A percentile compares a stretch with the other conserved stretches of the same genome.
Evolutionary conservation across 2,888 invertebrate genomes (phyloP).

Genomic region (Chromoteleia sp.): DNA sequence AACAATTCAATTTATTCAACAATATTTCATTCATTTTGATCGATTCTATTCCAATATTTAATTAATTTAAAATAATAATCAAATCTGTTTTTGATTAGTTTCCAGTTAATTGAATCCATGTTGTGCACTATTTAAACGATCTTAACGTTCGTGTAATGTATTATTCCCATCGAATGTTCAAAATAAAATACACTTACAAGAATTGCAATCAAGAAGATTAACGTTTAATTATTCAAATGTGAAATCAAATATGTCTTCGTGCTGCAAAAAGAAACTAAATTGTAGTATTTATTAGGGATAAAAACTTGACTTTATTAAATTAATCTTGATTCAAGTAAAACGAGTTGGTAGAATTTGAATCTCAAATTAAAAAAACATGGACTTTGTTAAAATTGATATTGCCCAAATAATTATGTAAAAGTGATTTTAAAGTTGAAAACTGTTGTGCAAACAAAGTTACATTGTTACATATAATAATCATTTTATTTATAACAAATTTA

Average conservation of each 20-base stretch:
- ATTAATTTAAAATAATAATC: conserved; percentile 10
- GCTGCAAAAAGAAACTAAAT: not conserved
- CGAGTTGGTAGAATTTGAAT: conserved; percentile 9
- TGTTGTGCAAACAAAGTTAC: not conserved
- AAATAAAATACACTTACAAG: not conserved
- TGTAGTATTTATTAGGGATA: conserved; percentile 7
- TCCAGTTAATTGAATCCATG: not conserved
- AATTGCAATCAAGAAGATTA: not conserved
- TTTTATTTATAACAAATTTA: not conserved
- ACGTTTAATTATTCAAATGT: not conserved
- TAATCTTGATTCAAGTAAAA: conserved; percentile 28
- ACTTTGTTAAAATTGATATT: conserved; percentile 20
- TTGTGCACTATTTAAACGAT: not conserved
- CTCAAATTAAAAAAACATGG: conserved; percentile 12
- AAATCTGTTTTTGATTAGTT: not conserved
- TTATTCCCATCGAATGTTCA: not conserved
- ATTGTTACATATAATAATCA: not conserved
- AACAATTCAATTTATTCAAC: not conserved
- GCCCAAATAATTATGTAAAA: not conserved
- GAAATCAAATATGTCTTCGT: not conserved
- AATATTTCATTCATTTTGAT: not conserved
- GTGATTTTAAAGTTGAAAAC: not conserved
- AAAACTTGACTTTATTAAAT: conserved; percentile 25
- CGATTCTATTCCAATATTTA: not conserved
- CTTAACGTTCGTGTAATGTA: not conserved